phyloP scores from a whole-genome alignment of 2,888 invertebrate genomes.

The Ichneumon xanthorius region DNA sequence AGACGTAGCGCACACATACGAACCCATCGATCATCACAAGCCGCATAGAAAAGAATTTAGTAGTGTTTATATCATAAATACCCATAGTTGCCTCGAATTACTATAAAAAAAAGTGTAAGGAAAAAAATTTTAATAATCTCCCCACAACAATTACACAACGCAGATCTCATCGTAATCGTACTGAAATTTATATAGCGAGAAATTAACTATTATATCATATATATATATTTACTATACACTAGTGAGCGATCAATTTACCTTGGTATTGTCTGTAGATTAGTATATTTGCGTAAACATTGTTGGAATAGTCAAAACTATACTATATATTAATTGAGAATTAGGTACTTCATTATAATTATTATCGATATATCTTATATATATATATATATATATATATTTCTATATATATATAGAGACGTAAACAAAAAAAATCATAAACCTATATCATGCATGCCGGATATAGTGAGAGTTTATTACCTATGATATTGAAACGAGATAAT shows the following conservation, averaged over 20 bases:
- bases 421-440: constrained; percentile 65
- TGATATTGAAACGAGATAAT: constrained; percentile 40
- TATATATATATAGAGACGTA: constrained; percentile 43
- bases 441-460: constrained; percentile 69
- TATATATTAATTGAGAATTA: constrained; percentile 69
- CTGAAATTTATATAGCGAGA: constrained; percentile 52
- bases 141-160: constrained; percentile 35
- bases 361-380: constrained; percentile 76
- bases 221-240: constrained; percentile 53
- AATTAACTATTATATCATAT: constrained; percentile 49
- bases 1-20: constrained; percentile 46
- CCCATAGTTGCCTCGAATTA: constrained; percentile 50
- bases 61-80: constrained; percentile 54
- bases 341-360: constrained; percentile 73
- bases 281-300: constrained; percentile 64
- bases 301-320: constrained; percentile 64
- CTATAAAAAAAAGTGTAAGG: constrained; percentile 17
- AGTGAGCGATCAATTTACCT: constrained; percentile 60
- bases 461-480: constrained; percentile 65
- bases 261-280: constrained; percentile 66
- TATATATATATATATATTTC: constrained; percentile 57
- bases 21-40: constrained; percentile 49
- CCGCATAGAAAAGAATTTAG: constrained; percentile 54
- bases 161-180: constrained; percentile 62
- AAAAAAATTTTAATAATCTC: constrained; percentile 11